Percentiles rank a stretch among this genome's conserved stretches.
Conservation (phyloP, 2,113 vertebrate species). For the Ceyx margarethae region DNA sequence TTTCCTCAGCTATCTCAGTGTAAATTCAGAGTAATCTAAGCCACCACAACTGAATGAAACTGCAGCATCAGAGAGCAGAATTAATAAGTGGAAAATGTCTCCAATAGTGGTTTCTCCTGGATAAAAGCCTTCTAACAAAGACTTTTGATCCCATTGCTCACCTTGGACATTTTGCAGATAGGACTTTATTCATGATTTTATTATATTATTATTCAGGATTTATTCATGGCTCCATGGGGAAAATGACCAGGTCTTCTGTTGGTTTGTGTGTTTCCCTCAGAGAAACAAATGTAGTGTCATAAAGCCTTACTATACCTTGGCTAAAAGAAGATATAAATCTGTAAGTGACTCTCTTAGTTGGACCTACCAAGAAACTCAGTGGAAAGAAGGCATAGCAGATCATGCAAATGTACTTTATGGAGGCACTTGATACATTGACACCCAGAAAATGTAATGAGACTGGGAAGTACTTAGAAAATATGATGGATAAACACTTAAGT, state of each 20-base stretch:
- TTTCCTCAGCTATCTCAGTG: background rate
- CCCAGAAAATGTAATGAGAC: background rate
- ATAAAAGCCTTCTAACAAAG: background rate
- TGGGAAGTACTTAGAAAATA: conserved; percentile 13
- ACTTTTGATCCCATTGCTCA: background rate
- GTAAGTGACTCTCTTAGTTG: background rate
- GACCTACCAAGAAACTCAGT: background rate
- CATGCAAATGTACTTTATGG: conserved; percentile 1
- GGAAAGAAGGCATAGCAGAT: background rate
- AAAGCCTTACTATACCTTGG: background rate
- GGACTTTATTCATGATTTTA: background rate
- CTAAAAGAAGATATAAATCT: background rate
- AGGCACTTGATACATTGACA: background rate
- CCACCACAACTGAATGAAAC: background rate
- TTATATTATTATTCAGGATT: no score
- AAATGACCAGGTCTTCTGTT: background rate
- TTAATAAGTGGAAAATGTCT: background rate
- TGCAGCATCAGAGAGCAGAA: background rate
- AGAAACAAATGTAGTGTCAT: background rate
- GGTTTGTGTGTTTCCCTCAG: background rate
- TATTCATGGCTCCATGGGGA: background rate
- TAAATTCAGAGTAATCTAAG: background rate
- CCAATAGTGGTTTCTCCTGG: background rate
- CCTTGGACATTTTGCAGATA: background rate
- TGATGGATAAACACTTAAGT: conserved; percentile 28